Conservation (phyloP, 2,888 invertebrate species). For the Marasmarcha lunaedactyla region DNA sequence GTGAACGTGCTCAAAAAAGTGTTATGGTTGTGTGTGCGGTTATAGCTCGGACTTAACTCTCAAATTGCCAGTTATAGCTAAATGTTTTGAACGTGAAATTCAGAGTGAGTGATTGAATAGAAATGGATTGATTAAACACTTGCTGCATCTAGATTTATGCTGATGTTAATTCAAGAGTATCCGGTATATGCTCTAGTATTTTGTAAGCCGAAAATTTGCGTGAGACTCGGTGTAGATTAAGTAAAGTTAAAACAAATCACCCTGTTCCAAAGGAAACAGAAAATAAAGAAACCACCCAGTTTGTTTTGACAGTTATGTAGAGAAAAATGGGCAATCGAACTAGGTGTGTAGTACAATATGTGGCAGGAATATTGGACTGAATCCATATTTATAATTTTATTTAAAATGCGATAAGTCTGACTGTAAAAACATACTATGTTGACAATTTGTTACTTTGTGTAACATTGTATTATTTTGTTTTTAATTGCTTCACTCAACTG, state of each 20-base stretch:
- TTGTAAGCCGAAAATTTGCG: slow-evolving; percentile 16
- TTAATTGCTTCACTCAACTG: slow-evolving; percentile 58
- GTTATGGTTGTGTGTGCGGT: not conserved
- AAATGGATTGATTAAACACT: too few species aligned
- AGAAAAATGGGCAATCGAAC: slow-evolving; percentile 18
- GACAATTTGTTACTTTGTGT: slow-evolving; percentile 54
- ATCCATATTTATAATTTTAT: slow-evolving; percentile 65
- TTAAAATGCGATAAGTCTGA: slow-evolving; percentile 68
- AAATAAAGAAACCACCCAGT: slow-evolving; percentile 13
- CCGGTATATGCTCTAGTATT: slow-evolving; percentile 17
- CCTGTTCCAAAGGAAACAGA: slow-evolving; percentile 15
- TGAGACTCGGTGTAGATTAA: slow-evolving; percentile 19
- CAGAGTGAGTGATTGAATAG: too few species aligned
- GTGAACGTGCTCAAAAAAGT: not conserved
- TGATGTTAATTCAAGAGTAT: slow-evolving; percentile 18
- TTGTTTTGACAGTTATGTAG: slow-evolving; percentile 18
- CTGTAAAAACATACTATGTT: slow-evolving; percentile 53
- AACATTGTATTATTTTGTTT: slow-evolving; percentile 52
- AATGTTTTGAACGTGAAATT: not conserved
- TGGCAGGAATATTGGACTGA: slow-evolving; percentile 31
- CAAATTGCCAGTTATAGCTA: not conserved
- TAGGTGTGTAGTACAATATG: slow-evolving; percentile 17
- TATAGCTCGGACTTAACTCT: not conserved
- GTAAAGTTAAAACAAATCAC: slow-evolving; percentile 17
- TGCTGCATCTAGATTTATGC: too few species aligned